phyloP scores from a whole-genome alignment of 2,797 vertebrate species.

The Enteromius treurensis region DNA sequence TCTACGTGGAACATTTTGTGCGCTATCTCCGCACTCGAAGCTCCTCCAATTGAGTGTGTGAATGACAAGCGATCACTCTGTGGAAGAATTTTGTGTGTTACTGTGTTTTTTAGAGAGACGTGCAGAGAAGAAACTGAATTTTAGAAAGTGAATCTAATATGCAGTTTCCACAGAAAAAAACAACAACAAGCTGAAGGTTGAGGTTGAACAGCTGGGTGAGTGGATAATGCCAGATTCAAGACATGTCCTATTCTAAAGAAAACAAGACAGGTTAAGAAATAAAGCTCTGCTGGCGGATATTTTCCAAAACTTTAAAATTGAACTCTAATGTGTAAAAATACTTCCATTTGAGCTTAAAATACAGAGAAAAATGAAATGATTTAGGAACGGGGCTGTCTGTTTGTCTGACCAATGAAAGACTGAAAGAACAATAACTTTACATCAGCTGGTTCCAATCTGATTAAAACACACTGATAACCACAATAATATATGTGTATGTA shows the following conservation, averaged over 20 bases:
- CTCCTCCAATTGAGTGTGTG: slow-evolving; percentile 31
- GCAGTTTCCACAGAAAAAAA: neutral
- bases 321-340: neutral
- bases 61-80: slow-evolving; percentile 7
- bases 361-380: too few species aligned
- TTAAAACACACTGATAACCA: too few species aligned
- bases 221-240: slow-evolving; percentile 17
- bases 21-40: slow-evolving; percentile 16
- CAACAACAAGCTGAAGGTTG: neutral
- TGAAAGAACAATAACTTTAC: neutral
- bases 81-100: neutral
- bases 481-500: too few species aligned
- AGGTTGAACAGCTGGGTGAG: neutral
- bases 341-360: neutral
- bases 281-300: neutral
- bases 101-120: neutral
- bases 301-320: neutral
- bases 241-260: neutral
- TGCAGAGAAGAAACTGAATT: neutral
- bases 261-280: neutral
- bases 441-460: too few species aligned
- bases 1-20: slow-evolving; percentile 14
- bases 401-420: neutral
- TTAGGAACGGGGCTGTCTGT: neutral
- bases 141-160: neutral